These are phyloP conservation scores for Sitodiplosis mosellana DNA, from an alignment of 1,140 invertebrate genomes.

Conservation along the genomic window DNA sequence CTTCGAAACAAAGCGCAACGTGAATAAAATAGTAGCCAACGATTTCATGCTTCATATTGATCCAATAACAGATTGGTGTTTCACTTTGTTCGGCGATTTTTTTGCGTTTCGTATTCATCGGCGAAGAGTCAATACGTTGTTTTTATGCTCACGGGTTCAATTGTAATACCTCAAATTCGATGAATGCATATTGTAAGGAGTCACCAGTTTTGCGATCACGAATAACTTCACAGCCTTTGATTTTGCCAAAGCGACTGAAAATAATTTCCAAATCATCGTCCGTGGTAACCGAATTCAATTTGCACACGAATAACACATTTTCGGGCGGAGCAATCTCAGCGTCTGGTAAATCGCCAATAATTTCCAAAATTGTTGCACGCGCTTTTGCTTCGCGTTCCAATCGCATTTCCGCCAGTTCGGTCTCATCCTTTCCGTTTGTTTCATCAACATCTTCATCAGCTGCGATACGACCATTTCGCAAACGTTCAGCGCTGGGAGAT, in stretches of 20 bases:
- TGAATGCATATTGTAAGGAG: conserved; percentile 97
- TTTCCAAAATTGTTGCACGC: conserved; percentile 92
- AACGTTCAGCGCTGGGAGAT: conserved; percentile 60
- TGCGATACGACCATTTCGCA: conserved; percentile 71
- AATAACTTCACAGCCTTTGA: conserved; percentile 93
- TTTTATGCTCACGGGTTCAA: too few relatives aligned
- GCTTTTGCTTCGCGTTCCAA: conserved; percentile 89
- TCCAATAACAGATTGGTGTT: too few relatives aligned
- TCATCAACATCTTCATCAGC: conserved; percentile 93
- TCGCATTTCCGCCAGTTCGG: conserved; percentile 75
- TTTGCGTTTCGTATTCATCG: too few relatives aligned
- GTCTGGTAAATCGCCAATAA: conserved; percentile 94
- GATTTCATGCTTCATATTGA: too few relatives aligned
- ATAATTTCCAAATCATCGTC: conserved; percentile 97
- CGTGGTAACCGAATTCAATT: conserved; percentile 97
- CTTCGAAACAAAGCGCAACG: too few relatives aligned
- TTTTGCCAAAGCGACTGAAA: conserved; percentile 90
- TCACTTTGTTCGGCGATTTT: too few relatives aligned
- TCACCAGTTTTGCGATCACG: conserved; percentile 82
- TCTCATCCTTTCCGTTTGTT: conserved; percentile 57
- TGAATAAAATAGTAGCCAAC: too few relatives aligned
- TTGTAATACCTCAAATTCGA: conserved; percentile 97
- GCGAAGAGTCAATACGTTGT: too few relatives aligned
- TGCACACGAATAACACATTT: conserved; percentile 98
- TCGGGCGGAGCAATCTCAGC: conserved; percentile 95